These are phyloP conservation scores for Eristalis pertinax DNA, from an alignment of 2,888 invertebrate species.

Conservation along the genomic window DNA sequence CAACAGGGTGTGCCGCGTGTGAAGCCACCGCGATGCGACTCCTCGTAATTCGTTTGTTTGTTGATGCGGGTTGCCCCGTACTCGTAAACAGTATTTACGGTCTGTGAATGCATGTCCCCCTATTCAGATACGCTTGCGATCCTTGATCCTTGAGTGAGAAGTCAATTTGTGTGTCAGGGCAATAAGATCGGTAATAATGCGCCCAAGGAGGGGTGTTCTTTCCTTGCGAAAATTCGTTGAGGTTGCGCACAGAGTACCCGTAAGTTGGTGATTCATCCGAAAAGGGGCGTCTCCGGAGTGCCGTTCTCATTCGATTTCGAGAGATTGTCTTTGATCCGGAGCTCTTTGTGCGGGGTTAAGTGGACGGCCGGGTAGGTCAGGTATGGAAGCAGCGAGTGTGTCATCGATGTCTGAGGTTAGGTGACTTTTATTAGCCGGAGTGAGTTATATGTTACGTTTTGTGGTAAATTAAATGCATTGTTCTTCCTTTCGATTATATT, in stretches of 20 bases:
- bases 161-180: constrained; percentile 28
- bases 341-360: not conserved
- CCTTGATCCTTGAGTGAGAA: constrained; percentile 29
- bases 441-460: not conserved
- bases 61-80: constrained; percentile 63
- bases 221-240: not conserved
- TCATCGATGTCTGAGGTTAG: not conserved
- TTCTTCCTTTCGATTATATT: not conserved
- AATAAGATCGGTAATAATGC: constrained; percentile 13
- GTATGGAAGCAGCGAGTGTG: not conserved
- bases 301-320: not conserved
- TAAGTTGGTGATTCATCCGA: not conserved
- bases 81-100: constrained; percentile 45
- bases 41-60: constrained; percentile 59
- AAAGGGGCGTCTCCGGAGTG: not conserved
- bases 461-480: not conserved
- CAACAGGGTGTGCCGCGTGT: not conserved
- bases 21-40: constrained; percentile 25
- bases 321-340: not conserved
- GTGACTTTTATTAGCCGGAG: not conserved
- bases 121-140: constrained; percentile 33
- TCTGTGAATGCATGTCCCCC: constrained; percentile 51
- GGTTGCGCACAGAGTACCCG: not conserved
- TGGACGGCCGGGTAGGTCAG: not conserved
- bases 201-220: not conserved